Conservation (phyloP, 2,797 vertebrate species). For the Sebastes flavidus region DNA sequence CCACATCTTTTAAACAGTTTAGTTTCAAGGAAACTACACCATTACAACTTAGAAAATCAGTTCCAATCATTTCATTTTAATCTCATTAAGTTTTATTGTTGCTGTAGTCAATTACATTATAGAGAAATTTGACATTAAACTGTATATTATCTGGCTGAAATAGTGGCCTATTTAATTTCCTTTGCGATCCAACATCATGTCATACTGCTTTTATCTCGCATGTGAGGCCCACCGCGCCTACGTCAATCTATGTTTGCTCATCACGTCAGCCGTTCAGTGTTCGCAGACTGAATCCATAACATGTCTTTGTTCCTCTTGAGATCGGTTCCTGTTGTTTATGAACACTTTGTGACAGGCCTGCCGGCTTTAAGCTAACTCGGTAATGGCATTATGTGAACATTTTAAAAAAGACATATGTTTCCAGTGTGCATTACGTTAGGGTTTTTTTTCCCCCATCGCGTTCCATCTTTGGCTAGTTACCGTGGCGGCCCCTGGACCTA, state of each 20-base stretch:
- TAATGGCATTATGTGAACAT: conserved; percentile 46
- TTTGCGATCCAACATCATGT: conserved; percentile 32
- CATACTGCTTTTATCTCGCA: conserved; percentile 36
- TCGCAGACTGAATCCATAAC: conserved; percentile 53
- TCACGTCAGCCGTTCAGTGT: conserved; percentile 42
- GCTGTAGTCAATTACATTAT: neutral
- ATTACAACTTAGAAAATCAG: neutral
- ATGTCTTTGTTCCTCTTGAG: conserved; percentile 45
- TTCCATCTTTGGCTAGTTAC: conserved; percentile 58
- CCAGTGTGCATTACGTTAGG: conserved; percentile 32
- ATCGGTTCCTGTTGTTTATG: conserved; percentile 55
- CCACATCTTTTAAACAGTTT: neutral
- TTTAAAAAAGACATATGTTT: conserved; percentile 56
- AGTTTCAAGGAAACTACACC: neutral
- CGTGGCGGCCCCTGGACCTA: conserved; percentile 36
- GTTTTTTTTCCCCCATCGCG: conserved; percentile 1
- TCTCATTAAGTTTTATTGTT: neutral
- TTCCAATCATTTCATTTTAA: neutral
- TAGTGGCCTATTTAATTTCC: conserved; percentile 24
- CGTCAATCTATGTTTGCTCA: conserved; percentile 49
- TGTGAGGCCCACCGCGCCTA: conserved; percentile 38
- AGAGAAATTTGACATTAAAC: neutral
- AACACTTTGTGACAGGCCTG: conserved; percentile 43
- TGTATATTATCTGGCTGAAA: neutral
- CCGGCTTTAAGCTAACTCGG: conserved; percentile 43